Conservation (phyloP, 2,797 vertebrate species). For the Phyllotis vaccarum region DNA sequence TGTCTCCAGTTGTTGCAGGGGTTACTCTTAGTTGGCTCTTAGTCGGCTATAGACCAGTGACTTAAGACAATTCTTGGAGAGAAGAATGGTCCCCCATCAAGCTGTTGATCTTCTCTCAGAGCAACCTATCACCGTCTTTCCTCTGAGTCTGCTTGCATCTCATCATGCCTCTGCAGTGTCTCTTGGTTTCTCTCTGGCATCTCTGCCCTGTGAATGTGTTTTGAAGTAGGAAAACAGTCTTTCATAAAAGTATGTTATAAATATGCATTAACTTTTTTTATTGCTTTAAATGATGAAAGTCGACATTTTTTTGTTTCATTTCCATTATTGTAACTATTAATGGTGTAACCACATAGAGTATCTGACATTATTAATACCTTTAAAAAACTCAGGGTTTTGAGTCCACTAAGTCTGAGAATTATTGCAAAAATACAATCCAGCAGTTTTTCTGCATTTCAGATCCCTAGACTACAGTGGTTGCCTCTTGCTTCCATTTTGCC, state of each 20-base stretch:
- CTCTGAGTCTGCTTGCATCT: no score
- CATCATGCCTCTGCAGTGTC: no score
- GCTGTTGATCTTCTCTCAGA: no score
- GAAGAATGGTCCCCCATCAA: no score
- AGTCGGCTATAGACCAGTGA: no score
- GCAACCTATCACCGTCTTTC: no score
- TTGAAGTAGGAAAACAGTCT: background rate
- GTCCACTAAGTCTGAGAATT: background rate
- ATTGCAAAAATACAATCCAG: background rate
- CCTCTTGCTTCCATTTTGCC: background rate
- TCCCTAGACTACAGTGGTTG: background rate
- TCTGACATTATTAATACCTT: constrained; percentile 7
- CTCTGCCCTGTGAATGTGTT: background rate
- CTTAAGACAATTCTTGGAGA: no score
- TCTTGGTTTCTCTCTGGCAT: no score
- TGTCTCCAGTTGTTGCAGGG: no score
- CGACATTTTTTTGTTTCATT: constrained; percentile 19
- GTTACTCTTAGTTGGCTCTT: no score
- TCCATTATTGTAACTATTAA: background rate
- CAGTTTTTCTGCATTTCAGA: background rate
- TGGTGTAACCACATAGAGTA: background rate
- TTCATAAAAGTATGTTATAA: constrained; percentile 5
- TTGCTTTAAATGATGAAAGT: constrained; percentile 44
- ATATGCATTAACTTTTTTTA: background rate
- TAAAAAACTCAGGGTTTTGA: constrained; percentile 13